Base-by-base conservation (phyloP, 2,113 vertebrate species). In the Clinocottus analis region DNA sequence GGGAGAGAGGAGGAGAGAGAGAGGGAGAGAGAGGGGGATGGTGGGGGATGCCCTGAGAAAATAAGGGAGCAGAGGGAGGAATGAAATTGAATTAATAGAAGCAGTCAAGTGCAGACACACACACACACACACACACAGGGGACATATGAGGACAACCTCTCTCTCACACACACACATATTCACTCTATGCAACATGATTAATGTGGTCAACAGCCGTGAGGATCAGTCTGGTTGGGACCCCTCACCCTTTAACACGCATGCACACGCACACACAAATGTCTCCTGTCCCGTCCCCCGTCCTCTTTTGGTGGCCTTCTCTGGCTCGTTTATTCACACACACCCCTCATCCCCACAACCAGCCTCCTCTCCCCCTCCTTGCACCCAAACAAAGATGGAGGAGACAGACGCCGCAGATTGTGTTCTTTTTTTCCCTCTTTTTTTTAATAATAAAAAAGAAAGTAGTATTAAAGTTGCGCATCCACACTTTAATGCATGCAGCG, bases 191-290 rank as follows among this genome's bases (percentile, higher is more conserved):
- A 80, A 87, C 88, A 86, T 95, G 93, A 95, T 95, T 94, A 93
- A 95, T 95, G 92, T 91, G 90, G 82, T 86, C 90, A 90, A 83
- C 90, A 91, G 81, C 83, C 87, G 35, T 78, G 68, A 85, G 88
- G 84, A 89, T 90, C 83, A 71, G 89, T 90, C 85, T 89, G 77
- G 81, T 89, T 66, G 58, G 82, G 85, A 89, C 80, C 87, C 83
- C 83, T 90, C 67, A 81, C 70, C 88, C 80, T 79, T 79, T 82
- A 64, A 25, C 45, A 58, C 68, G 62, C 45, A n/a, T 21, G 67
- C 63, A 37, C 27, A 33, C 53, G 41, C 75, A 67, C 33, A 79
- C 37, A 56, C 33, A 60, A 23, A 66, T 11, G 67, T 21, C 10
- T 1, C 16, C 43, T 16, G 4, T 10, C 37, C 9, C 10, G 33